Percentiles rank a stretch among this genome's conserved stretches.
Conservation (phyloP, 2,113 vertebrate genomes). For the Meriones unguiculatus region DNA sequence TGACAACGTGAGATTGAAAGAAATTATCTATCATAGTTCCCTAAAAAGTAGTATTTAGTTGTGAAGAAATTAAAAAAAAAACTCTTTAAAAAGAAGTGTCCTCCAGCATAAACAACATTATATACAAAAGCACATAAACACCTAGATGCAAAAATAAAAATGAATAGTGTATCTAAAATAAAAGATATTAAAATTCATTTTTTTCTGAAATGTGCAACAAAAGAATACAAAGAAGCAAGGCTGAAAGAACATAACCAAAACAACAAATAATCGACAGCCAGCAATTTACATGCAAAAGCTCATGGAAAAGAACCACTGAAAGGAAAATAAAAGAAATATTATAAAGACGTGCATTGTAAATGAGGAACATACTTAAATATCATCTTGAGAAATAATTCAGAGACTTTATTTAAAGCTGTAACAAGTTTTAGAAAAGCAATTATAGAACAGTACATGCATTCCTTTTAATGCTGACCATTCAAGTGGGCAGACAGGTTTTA, state of each 20-base stretch:
- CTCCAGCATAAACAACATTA: neutral
- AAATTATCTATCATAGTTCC: neutral
- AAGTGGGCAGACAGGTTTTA: constrained; percentile 45
- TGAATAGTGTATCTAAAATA: neutral
- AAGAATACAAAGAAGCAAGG: neutral
- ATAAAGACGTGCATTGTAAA: constrained; percentile 46
- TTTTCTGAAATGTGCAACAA: neutral
- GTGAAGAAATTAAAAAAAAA: neutral
- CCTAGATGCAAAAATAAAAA: constrained; percentile 21
- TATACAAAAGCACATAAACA: neutral
- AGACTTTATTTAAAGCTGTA: constrained; percentile 48
- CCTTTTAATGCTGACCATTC: constrained; percentile 18
- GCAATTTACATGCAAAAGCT: constrained; percentile 60
- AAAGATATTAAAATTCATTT: constrained; percentile 61
- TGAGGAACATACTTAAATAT: constrained; percentile 32
- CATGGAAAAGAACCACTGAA: neutral
- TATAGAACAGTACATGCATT: neutral
- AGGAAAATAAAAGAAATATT: constrained; percentile 55
- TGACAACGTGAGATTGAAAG: neutral
- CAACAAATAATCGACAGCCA: constrained; percentile 32
- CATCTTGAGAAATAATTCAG: constrained; percentile 61
- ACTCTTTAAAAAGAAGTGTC: neutral
- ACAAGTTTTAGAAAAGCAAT: constrained; percentile 61
- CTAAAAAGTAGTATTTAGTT: neutral
- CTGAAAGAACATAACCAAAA: neutral